Percentiles rank a stretch among this genome's conserved stretches.
These are phyloP conservation scores for Coendou prehensilis DNA, from an alignment of 2,797 vertebrate species.

Conservation along the genomic window DNA sequence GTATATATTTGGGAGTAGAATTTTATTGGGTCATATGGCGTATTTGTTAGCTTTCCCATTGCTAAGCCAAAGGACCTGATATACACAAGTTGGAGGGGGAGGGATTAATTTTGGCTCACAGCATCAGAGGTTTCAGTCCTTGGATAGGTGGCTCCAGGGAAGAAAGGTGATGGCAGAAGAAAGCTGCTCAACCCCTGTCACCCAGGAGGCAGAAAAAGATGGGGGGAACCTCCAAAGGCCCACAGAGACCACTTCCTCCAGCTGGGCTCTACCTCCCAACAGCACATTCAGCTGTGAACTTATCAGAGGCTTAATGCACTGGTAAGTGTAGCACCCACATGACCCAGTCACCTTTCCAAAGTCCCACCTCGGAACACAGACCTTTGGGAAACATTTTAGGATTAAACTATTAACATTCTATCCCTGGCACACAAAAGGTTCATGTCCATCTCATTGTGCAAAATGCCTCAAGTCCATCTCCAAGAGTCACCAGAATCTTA, in stretches of 20 bases:
- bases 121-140: background rate
- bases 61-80: background rate
- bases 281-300: background rate
- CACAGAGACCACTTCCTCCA: background rate
- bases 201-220: background rate
- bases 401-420: background rate
- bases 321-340: background rate
- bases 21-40: background rate
- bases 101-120: background rate
- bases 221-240: background rate
- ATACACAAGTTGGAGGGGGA: background rate
- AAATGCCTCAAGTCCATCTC: background rate
- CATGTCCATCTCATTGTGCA: background rate
- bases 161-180: background rate
- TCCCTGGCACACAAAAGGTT: background rate
- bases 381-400: background rate
- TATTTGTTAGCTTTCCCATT: background rate
- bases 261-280: background rate
- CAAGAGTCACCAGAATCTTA: background rate
- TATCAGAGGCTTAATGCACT: background rate
- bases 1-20: background rate
- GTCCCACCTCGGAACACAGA: background rate
- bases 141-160: background rate
- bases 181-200: background rate
- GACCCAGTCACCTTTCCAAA: background rate